These are phyloP conservation scores for Campopleginae sp. DNA, from an alignment of 2,888 invertebrate genomes.

Conservation along the genomic window DNA sequence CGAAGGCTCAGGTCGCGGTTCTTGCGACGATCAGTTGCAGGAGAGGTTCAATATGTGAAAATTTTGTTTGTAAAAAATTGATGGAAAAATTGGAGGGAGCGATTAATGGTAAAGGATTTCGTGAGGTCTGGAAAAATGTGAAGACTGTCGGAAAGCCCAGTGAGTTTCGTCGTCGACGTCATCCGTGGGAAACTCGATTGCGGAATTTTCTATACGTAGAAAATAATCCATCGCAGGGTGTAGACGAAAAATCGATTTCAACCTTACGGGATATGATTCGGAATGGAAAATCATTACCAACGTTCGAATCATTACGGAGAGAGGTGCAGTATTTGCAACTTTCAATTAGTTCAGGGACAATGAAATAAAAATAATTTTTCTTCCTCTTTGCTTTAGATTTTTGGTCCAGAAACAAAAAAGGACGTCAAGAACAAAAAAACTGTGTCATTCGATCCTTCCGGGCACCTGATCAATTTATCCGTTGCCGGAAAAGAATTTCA, in stretches of 20 bases:
- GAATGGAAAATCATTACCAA: neutral
- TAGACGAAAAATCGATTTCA: neutral
- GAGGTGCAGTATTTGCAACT: slow-evolving; percentile 16
- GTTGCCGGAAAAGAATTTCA: slow-evolving; percentile 48
- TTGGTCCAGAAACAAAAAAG: neutral
- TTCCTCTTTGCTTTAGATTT: slow-evolving; percentile 2
- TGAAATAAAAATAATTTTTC: neutral
- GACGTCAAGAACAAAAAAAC: neutral
- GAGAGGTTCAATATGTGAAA: slow-evolving; percentile 42
- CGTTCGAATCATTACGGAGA: neutral
- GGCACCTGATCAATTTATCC: slow-evolving; percentile 46
- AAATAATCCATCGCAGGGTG: neutral
- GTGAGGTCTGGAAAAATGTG: slow-evolving; percentile 1
- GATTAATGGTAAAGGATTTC: neutral
- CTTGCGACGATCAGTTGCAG: slow-evolving; percentile 51
- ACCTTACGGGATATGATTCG: neutral
- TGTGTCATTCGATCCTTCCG: slow-evolving; percentile 20
- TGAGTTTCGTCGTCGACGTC: neutral
- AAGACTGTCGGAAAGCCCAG: neutral
- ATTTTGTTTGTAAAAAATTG: slow-evolving; percentile 48
- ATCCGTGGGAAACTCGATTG: neutral
- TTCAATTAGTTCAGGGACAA: neutral
- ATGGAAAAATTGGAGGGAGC: neutral
- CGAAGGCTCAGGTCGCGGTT: slow-evolving; percentile 37
- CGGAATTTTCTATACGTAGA: neutral